Evolutionary conservation across 2,797 vertebrate species (phyloP), one percentile per base, ranked within the genome.

Genomic region (Takifugu rubripes): DNA sequence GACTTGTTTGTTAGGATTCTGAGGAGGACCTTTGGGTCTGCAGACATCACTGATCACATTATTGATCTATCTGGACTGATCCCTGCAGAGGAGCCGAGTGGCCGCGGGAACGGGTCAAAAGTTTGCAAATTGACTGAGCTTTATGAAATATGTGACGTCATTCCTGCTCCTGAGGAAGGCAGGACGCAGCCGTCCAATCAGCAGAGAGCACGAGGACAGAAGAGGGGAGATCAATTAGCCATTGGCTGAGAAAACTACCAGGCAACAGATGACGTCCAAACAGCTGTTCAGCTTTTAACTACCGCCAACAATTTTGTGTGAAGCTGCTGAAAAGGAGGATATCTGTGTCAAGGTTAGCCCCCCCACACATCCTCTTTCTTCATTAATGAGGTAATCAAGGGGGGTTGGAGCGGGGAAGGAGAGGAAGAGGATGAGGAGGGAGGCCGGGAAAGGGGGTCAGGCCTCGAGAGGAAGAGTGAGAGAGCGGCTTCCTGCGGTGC

Each of bases 271-370:
- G 74, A 84, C 25, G 49, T 2, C 44, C 16, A 49, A 29, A 24
- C 50, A 2, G 52, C 46, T 50, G 46, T 45, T 3, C 12, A 2
- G 17, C 57, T 49, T 67, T 68, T 49, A 49, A 52, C 29, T 49
- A 31, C 33, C 25, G 47, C 56, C n/a, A 44, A 58, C 25, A 40
- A 1, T 54, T 55, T 56, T 25, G 26, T 7, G 8, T 24, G 16
- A 52, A 56, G 59, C 46, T 25, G 47, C 17, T 7, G 25, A 43
- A 56, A 56, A 0, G 15, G 42, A 63, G 45, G 49, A 59, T 66
- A 79, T 77, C 44, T 84, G 78, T 86, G 85, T 85, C 84, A 86
- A 89, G 84, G 85, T 88, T 75, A 72, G 49, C 45, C 33, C 24
- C 8, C 5, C 2, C 27, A 31, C 24, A 24, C 15, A 3, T 17